phyloP scores from a whole-genome alignment of 1,140 invertebrate genomes.

The Drosophila nikananu region DNA sequence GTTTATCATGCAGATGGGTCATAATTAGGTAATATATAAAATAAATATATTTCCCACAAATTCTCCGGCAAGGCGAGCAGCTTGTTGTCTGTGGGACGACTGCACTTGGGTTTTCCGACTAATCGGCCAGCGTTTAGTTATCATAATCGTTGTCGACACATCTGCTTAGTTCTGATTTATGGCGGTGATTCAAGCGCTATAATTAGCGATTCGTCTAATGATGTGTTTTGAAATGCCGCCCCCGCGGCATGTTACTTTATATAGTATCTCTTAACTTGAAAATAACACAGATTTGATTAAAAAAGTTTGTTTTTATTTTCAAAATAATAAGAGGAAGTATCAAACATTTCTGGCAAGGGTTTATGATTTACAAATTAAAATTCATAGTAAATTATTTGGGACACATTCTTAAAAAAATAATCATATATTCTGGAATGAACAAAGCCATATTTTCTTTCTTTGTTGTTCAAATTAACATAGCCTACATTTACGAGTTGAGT shows the following conservation, averaged over 20 bases:
- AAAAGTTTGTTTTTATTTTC: not conserved
- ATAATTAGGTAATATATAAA: slow-evolving; percentile 72
- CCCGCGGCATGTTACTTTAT: not conserved
- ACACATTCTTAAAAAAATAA: not conserved
- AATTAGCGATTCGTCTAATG: slow-evolving; percentile 36
- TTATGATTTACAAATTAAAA: not conserved
- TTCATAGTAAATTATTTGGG: not conserved
- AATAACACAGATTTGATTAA: not conserved
- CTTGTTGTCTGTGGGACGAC: slow-evolving; percentile 74
- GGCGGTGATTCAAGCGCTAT: slow-evolving; percentile 47
- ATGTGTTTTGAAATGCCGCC: slow-evolving; percentile 54
- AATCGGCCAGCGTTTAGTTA: slow-evolving; percentile 20
- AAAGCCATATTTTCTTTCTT: rapidly evolving
- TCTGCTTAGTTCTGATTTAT: slow-evolving; percentile 68
- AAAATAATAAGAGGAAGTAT: not conserved
- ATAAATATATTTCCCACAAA: slow-evolving; percentile 64
- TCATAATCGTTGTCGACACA: slow-evolving; percentile 39
- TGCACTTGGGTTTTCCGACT: slow-evolving; percentile 48
- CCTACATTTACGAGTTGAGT: not conserved
- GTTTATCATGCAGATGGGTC: slow-evolving; percentile 74
- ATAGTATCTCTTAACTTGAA: not conserved
- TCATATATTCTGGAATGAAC: too few species aligned
- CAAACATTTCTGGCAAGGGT: too few species aligned
- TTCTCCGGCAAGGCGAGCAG: slow-evolving; percentile 73
- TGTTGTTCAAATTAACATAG: not conserved